Evolutionary conservation across 1,140 invertebrate genomes (phyloP).

Genomic region (Camponotus floridanus): DNA sequence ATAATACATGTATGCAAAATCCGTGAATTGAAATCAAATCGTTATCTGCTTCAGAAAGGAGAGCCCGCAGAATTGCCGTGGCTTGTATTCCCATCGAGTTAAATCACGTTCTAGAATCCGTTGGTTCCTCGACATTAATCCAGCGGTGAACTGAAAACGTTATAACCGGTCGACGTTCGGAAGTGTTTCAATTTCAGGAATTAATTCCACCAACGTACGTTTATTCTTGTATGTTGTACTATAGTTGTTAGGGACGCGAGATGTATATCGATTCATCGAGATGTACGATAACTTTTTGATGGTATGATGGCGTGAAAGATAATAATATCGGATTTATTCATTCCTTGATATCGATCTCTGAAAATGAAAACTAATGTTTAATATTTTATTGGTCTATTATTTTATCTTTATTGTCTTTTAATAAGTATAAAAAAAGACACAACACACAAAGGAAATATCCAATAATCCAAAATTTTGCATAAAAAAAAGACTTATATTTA

Average conservation of each 20-base stretch:
- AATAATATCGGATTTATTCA: constrained; percentile 33
- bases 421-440: not conserved
- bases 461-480: not conserved
- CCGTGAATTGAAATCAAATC: constrained; percentile 40
- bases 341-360: constrained; percentile 3
- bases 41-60: constrained; percentile 46
- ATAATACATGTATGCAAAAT: not conserved
- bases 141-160: constrained; percentile 46
- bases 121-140: constrained; percentile 47
- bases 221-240: constrained; percentile 29
- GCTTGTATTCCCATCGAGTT: constrained; percentile 49
- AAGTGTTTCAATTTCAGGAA: constrained; percentile 57
- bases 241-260: not conserved
- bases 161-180: constrained; percentile 44
- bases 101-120: constrained; percentile 46
- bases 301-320: not conserved
- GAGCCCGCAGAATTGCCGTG: constrained; percentile 25
- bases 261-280: constrained; percentile 29
- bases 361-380: not conserved
- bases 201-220: constrained; percentile 50
- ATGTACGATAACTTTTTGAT: constrained; percentile 24
- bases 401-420: constrained; percentile 1
- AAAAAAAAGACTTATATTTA: not conserved
- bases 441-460: not conserved
- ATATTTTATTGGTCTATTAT: constrained; percentile 7